Evolutionary conservation across 2,888 invertebrate genomes (phyloP).

Genomic region (Drosophila limbata): DNA sequence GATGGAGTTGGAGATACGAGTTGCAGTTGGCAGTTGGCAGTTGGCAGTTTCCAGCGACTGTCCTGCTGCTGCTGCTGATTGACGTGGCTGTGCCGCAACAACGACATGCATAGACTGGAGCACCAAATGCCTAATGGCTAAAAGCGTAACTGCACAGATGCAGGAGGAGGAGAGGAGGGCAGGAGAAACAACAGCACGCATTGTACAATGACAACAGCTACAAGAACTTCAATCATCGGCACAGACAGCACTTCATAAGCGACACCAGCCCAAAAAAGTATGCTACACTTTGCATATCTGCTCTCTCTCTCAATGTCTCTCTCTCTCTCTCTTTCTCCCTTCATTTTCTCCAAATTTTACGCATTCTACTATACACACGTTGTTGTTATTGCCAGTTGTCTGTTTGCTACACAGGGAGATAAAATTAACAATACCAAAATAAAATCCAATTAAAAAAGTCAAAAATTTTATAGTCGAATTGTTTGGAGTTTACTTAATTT

Average conservation of each 20-base stretch:
- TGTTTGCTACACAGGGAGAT: conserved; percentile 1
- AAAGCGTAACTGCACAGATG: conserved; percentile 1
- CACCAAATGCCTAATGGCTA: conserved; percentile 60
- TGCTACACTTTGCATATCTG: conserved; percentile 38
- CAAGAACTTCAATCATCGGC: conserved; percentile 69
- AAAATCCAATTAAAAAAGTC: neutral
- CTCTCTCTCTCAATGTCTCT: conserved; percentile 8
- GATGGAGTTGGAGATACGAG: neutral
- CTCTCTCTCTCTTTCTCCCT: neutral
- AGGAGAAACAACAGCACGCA: conserved; percentile 22
- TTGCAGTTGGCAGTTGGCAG: neutral
- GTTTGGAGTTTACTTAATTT: too few relatives aligned
- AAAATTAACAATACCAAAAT: neutral
- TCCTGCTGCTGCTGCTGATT: conserved; percentile 42
- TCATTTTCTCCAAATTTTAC: conserved; percentile 38
- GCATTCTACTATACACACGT: conserved; percentile 30
- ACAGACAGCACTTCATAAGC: conserved; percentile 49
- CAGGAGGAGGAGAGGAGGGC: neutral
- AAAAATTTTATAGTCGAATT: neutral
- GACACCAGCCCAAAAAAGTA: conserved; percentile 41
- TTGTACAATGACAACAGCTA: conserved; percentile 35
- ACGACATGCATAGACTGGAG: conserved; percentile 56
- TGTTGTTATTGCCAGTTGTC: conserved; percentile 19
- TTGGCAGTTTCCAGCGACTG: conserved; percentile 32
- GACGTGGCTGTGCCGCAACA: conserved; percentile 42